A percentile compares a stretch with the other conserved stretches of the same genome.
These are phyloP conservation scores for Megalonaias nervosa DNA, from an alignment of 1,140 invertebrate genomes.

Conservation along the genomic window DNA sequence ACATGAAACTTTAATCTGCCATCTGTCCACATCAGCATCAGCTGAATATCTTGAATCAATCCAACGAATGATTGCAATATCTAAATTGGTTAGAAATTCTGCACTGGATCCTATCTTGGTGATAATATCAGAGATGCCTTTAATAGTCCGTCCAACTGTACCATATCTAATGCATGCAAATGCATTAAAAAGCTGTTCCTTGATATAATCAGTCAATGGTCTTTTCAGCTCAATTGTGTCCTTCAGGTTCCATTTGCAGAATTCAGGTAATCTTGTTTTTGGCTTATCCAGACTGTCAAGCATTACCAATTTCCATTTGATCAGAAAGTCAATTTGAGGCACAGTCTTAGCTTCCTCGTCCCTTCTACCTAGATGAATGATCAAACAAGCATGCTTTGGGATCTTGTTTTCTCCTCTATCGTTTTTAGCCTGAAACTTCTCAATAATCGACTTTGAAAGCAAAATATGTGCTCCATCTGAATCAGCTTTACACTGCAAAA, in stretches of 20 bases:
- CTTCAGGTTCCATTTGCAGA: constrained; percentile 8
- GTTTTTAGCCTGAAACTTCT: not conserved
- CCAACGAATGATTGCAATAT: constrained; percentile 20
- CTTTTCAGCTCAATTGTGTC: constrained; percentile 31
- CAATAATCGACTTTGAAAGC: constrained; percentile 20
- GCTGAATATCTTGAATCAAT: not conserved
- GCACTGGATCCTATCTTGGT: constrained; percentile 10
- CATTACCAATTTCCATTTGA: constrained; percentile 42
- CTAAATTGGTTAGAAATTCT: constrained; percentile 25
- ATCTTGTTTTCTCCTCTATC: no score
- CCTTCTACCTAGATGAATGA: constrained; percentile 40
- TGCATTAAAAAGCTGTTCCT: constrained; percentile 45
- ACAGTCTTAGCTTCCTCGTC: not conserved
- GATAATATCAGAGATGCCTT: constrained; percentile 25
- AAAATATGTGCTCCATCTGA: constrained; percentile 21
- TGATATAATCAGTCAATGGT: constrained; percentile 27
- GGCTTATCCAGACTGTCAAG: constrained; percentile 39
- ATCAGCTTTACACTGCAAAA: constrained; percentile 26
- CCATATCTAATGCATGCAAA: constrained; percentile 46
- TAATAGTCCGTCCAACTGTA: constrained; percentile 21
- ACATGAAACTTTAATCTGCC: constrained; percentile 13
- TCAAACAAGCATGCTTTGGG: constrained; percentile 39
- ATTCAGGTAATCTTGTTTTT: constrained; percentile 3
- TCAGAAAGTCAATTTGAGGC: constrained; percentile 44
- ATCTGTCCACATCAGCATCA: not conserved